Evolutionary conservation across 2,113 vertebrate species (phyloP).

Genomic region (Sciurus niger): DNA sequence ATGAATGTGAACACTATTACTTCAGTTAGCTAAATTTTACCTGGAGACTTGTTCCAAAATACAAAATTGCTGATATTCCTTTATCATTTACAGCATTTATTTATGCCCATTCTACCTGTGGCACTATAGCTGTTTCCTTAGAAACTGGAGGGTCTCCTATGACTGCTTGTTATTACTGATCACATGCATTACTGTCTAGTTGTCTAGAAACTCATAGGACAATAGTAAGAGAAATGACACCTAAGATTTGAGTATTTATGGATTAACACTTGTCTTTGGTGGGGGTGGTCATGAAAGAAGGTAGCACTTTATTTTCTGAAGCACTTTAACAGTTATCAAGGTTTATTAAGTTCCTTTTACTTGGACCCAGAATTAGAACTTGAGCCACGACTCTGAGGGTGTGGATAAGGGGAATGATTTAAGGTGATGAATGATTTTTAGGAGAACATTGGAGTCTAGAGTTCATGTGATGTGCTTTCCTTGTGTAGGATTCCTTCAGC

Average conservation of each 20-base stretch:
- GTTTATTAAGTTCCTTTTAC: background rate
- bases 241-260: background rate
- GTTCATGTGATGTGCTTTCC: background rate
- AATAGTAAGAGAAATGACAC: background rate
- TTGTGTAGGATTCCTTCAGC: background rate
- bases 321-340: background rate
- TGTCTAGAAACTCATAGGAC: background rate
- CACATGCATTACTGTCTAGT: background rate
- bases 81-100: background rate
- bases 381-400: background rate
- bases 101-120: background rate
- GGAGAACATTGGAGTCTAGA: background rate
- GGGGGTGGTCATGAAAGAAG: background rate
- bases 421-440: background rate
- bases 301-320: constrained; percentile 1
- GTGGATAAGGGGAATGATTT: background rate
- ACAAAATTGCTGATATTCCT: constrained; percentile 2
- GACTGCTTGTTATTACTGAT: background rate
- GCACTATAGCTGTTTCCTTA: background rate
- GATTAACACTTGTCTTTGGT: background rate
- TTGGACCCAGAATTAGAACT: background rate
- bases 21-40: constrained; percentile 3
- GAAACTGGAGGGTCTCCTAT: background rate
- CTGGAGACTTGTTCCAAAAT: constrained; percentile 1
- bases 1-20: background rate